phyloP scores from a whole-genome alignment of 2,888 invertebrate species.

The Andrena bucephala region DNA sequence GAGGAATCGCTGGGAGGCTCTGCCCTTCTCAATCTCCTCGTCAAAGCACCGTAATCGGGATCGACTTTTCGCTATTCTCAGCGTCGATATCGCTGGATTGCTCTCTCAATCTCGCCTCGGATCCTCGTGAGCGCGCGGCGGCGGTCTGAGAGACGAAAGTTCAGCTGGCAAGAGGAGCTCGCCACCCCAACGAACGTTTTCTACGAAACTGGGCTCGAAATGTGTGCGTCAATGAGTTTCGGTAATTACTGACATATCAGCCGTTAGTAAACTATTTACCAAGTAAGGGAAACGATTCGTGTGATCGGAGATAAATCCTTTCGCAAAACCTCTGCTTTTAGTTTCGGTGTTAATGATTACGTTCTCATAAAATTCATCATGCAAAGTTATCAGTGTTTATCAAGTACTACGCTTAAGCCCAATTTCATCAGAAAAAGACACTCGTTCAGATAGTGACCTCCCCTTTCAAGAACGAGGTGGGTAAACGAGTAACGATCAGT shows the following conservation, averaged over 20 bases:
- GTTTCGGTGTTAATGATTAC: too few species aligned
- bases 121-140: slow-evolving; percentile 54
- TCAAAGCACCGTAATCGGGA: slow-evolving; percentile 7
- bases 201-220: background rate
- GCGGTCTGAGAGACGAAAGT: slow-evolving; percentile 70
- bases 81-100: slow-evolving; percentile 30
- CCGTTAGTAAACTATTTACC: too few species aligned
- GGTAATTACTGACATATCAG: too few species aligned
- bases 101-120: slow-evolving; percentile 40
- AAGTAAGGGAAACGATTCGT: too few species aligned
- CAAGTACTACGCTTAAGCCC: too few species aligned
- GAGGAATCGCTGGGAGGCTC: slow-evolving; percentile 2
- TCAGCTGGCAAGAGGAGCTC: slow-evolving; percentile 58
- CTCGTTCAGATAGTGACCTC: background rate
- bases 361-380: too few species aligned
- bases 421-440: background rate
- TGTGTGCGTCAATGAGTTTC: too few species aligned
- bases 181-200: too few species aligned
- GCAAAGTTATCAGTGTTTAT: too few species aligned
- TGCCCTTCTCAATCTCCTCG: background rate
- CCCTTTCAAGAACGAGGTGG: slow-evolving; percentile 76
- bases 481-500: slow-evolving; percentile 81
- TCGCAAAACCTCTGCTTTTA: too few species aligned
- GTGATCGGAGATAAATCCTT: too few species aligned
- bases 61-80: slow-evolving; percentile 22